These are phyloP conservation scores for Picus viridis DNA, from an alignment of 2,797 vertebrate genomes.

Conservation along the genomic window DNA sequence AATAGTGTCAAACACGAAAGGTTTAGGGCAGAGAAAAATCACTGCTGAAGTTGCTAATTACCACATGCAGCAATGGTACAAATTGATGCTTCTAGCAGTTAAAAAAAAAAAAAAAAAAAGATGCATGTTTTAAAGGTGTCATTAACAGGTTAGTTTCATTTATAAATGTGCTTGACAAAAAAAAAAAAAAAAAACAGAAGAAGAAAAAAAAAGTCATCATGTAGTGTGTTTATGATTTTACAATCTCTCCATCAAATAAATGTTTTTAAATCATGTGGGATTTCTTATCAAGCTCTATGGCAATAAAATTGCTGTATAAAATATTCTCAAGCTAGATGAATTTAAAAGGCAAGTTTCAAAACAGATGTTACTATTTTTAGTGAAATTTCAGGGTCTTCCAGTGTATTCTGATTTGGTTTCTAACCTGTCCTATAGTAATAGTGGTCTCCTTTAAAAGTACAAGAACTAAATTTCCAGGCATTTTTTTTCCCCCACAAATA, in stretches of 20 bases:
- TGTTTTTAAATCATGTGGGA: constrained; percentile 9
- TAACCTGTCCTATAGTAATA: background rate
- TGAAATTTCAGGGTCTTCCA: constrained; percentile 25
- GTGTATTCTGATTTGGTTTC: background rate
- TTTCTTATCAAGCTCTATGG: background rate
- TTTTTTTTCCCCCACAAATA: background rate
- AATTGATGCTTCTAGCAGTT: constrained; percentile 65
- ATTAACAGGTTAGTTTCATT: constrained; percentile 80
- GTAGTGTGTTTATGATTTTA: constrained; percentile 42
- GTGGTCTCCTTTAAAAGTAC: background rate
- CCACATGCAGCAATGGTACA: constrained; percentile 68
- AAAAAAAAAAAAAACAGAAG: constrained; percentile 6
- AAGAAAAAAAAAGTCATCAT: background rate
- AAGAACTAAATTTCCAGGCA: constrained; percentile 18
- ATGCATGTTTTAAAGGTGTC: constrained; percentile 78
- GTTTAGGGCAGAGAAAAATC: constrained; percentile 70
- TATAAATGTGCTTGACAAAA: constrained; percentile 55
- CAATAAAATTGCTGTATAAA: background rate
- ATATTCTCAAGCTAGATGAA: background rate
- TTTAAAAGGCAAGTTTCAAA: constrained; percentile 12
- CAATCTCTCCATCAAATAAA: constrained; percentile 5
- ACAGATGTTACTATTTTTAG: constrained; percentile 6
- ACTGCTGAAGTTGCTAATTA: constrained; percentile 73
- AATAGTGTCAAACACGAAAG: constrained; percentile 77
- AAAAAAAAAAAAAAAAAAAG: background rate